A percentile compares a stretch with the other conserved stretches of the same genome.
Evolutionary conservation across 2,113 vertebrate genomes (phyloP).

Genomic region (Ictalurus furcatus): DNA sequence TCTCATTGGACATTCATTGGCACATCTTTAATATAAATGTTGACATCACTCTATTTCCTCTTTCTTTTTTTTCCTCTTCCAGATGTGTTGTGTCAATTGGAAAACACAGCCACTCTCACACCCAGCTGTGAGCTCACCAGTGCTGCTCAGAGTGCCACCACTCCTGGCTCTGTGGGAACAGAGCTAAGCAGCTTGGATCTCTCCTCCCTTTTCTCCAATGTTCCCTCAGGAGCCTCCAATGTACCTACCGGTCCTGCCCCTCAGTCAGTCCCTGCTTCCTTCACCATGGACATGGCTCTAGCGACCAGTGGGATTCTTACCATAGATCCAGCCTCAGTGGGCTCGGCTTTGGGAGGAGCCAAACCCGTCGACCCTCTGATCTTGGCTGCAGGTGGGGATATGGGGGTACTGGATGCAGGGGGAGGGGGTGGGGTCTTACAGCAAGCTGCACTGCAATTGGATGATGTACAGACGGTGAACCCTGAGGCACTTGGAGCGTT

Average conservation of each 20-base stretch:
- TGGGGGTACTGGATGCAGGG: constrained; percentile 77
- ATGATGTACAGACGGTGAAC: constrained; percentile 85
- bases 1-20: background rate
- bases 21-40: background rate
- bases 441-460: constrained; percentile 81
- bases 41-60: background rate
- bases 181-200: constrained; percentile 87
- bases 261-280: constrained; percentile 64
- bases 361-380: constrained; percentile 86
- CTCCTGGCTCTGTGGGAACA: constrained; percentile 69
- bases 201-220: constrained; percentile 84
- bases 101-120: constrained; percentile 81
- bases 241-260: constrained; percentile 56
- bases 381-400: constrained; percentile 78
- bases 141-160: constrained; percentile 75
- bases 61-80: constrained; percentile 39
- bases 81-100: constrained; percentile 88
- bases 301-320: constrained; percentile 89
- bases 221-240: constrained; percentile 67
- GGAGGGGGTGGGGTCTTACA: constrained; percentile 78
- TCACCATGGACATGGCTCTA: constrained; percentile 81
- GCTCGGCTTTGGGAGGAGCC: constrained; percentile 73
- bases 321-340: constrained; percentile 83
- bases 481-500: constrained; percentile 83
- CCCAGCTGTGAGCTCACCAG: constrained; percentile 89